Base-by-base conservation (phyloP, 2,113 vertebrate species). In the Cnemophilus loriae region DNA sequence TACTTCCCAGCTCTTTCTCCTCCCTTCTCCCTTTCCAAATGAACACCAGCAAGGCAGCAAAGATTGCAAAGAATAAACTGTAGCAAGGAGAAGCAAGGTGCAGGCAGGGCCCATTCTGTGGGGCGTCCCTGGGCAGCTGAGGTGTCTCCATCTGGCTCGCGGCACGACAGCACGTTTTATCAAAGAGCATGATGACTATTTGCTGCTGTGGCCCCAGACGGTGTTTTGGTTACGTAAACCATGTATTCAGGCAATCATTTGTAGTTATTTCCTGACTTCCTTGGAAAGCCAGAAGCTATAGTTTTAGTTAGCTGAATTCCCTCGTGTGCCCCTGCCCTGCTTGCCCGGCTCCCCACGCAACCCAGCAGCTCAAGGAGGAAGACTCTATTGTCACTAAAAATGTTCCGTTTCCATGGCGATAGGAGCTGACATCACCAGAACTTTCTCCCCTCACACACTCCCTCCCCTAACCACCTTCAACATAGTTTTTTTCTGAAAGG, bases 371-470 rank as follows among this genome's bases (percentile, higher is more conserved):
- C 81, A 84, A 89, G 87, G 95, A 97, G 89, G 96, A 97, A 96
- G 96, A 96, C 96, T 96, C 94, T 65, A 63, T 90, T 97, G 93
- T 94, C 96, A 94, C 96, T 97, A 97, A 97, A 97, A 97, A 95
- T 96, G 89, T 59, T 96, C 69, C 0, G 97, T 97, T 97, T 86
- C 96, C 93, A 97, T 97, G 87, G 96, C 0, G 2, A 96, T 95
- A 87, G 88, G 63, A 97, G 93, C 79, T 96, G 96, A 96, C 94
- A 96, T 97, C 95, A 96, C 89, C 90, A 96, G 85, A 97, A 95
- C 77, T 96, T 97, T 97, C 70, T 93, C 89, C 82, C 61, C 76
- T 77, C 2, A 0, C 37, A 68, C 35, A 22, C 8, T 86, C 71
- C 84, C 64, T 95, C 76, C 59, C 76, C 69, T 71, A 89, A 56